Conservation (phyloP, 2,797 vertebrate species). For the Enteromius anoplus region DNA sequence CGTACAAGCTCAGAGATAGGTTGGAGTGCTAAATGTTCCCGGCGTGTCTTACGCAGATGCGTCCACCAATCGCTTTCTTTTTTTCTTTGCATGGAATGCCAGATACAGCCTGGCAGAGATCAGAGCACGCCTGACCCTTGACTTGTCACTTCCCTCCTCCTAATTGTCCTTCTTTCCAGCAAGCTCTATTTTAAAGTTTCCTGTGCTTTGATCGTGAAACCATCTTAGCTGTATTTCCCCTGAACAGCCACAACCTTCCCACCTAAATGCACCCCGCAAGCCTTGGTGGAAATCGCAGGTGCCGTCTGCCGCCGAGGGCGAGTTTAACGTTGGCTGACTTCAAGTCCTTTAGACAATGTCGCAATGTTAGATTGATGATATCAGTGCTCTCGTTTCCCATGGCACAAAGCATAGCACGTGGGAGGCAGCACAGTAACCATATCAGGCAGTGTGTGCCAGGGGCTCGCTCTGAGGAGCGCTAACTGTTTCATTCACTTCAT, state of each 20-base stretch:
- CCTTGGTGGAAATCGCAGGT: background rate
- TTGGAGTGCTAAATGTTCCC: slow-evolving; percentile 27
- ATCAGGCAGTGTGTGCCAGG: slow-evolving; percentile 25
- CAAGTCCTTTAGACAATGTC: background rate
- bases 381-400: slow-evolving; percentile 24
- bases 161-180: slow-evolving; percentile 40
- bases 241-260: slow-evolving; percentile 3
- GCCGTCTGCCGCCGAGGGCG: background rate
- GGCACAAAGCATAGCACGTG: slow-evolving; percentile 29
- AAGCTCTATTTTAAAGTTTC: slow-evolving; percentile 53
- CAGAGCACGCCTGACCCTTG: slow-evolving; percentile 38
- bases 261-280: background rate
- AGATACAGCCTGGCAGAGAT: slow-evolving; percentile 48
- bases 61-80: background rate
- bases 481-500: slow-evolving; percentile 54
- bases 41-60: background rate
- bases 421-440: slow-evolving; percentile 47
- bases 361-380: slow-evolving; percentile 8
- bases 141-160: slow-evolving; percentile 40
- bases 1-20: slow-evolving; percentile 54
- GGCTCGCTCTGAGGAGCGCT: slow-evolving; percentile 42
- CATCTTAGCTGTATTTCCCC: slow-evolving; percentile 17
- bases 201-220: slow-evolving; percentile 50
- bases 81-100: slow-evolving; percentile 35
- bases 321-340: background rate